Conservation (phyloP, 2,888 invertebrate species). For the Caradrina kadenii region DNA sequence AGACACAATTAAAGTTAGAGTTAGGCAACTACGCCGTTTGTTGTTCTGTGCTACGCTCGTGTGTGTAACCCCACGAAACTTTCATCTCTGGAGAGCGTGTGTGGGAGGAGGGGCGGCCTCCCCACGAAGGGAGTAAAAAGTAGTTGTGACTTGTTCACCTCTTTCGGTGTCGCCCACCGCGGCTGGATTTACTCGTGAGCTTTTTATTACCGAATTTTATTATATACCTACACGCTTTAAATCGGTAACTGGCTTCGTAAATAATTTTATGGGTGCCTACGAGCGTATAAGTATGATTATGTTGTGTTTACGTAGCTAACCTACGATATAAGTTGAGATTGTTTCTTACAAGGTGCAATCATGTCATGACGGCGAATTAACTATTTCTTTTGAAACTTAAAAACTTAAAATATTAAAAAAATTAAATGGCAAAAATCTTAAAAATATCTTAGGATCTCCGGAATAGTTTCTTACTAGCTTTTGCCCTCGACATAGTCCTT, state of each 20-base stretch:
- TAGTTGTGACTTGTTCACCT: slow-evolving; percentile 90
- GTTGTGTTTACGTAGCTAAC: background rate
- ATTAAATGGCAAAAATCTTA: background rate
- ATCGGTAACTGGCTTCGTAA: slow-evolving; percentile 48
- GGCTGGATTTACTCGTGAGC: slow-evolving; percentile 77
- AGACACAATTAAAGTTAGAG: slow-evolving; percentile 90
- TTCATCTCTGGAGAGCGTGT: slow-evolving; percentile 87
- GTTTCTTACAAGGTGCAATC: background rate
- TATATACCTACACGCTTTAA: slow-evolving; percentile 63
- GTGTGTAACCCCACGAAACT: slow-evolving; percentile 89
- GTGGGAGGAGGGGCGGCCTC: slow-evolving; percentile 78
- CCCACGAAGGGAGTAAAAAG: slow-evolving; percentile 89
- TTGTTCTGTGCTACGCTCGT: slow-evolving; percentile 85
- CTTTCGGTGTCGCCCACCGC: slow-evolving; percentile 89
- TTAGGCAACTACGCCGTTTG: slow-evolving; percentile 88
- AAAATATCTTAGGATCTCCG: background rate
- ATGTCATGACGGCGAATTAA: background rate
- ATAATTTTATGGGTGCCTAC: slow-evolving; percentile 39
- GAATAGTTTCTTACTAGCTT: background rate
- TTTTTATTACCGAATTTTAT: slow-evolving; percentile 74
- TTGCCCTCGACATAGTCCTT: too few species aligned
- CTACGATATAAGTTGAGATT: background rate
- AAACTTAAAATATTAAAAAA: background rate
- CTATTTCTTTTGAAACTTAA: background rate
- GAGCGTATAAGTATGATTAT: background rate